Base-by-base conservation (phyloP, 2,113 vertebrate species). In the Himantopus leucocephalus region DNA sequence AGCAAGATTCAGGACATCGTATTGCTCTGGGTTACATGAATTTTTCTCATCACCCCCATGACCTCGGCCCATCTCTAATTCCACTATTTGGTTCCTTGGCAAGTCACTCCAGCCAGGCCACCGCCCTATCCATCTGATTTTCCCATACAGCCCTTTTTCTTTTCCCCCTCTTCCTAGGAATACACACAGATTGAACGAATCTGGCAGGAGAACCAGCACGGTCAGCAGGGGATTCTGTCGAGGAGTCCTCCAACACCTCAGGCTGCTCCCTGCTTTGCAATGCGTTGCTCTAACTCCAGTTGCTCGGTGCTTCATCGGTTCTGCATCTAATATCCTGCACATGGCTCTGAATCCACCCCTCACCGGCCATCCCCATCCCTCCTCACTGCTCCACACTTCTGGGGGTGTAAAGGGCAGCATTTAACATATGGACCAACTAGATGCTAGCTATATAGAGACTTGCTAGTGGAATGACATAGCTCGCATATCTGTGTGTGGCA, bases 231-330 rank as follows among this genome's bases (percentile, higher is more conserved):
- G 35, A 55, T 64, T 48, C 34, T 20, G 1, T 3, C 5, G 4
- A 73, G 32, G 29, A 63, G 4, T 5, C 34, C 60, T 76, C 39
- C 37, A 26, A 18, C 53, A 45, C 19, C 22, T 45, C 34, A 17
- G 29, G 56, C 84, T 62, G 56, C 78, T 81, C 64, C 29, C 18
- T 1, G 23, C 72, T 66, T 35, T 10, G 6, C 70, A 55, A 10
- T 1, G 17, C 7, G 1, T 8, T 74, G 26, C n/a, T 90, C 34
- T 10, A 21, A 14, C 30, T 29, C 37, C 66, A 29, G 3, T 0
- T 22, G 50, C 37, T 53, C 5, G 1, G 6, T 1, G 5, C 24
- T 39, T 22, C 43, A 3, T 0, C 3, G 20, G 34, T 39, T 37
- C 52, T 35, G 34, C 53, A 30, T 56, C 43, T 14, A 19, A 24